Evolutionary conservation across 2,113 vertebrate genomes (phyloP), one percentile per base, ranked within the genome.

Genomic region (Aegithalos caudatus): DNA sequence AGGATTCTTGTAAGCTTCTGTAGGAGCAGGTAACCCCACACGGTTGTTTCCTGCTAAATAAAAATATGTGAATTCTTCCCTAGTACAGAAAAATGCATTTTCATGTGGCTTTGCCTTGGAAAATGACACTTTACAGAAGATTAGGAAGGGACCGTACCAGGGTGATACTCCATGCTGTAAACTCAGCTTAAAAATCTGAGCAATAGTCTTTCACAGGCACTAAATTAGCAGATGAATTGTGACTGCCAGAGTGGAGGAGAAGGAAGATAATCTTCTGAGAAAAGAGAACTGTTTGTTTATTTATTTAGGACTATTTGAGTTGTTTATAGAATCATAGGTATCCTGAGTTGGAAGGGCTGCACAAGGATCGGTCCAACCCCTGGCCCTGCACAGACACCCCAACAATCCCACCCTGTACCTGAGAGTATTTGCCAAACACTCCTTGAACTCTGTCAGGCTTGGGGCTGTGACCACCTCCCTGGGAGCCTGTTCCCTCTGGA

Each of bases 371-470:
- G 17, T 35, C 17, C 11, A 22, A 1, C 17, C 14, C 38, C 29
- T 60, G 38, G 21, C 53, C 16, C 38, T 74, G 60, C 33, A 23
- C 44, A 65, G 77, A 50, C 37, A 38, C 4, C 47, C 16, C 54
- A 76, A 3, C 1, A 72, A 16, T 51, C 51, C 2, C 33, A 67
- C 9, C 53, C 4, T 29, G 20, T 58, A 14, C 45, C 45, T n/a
- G 45, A 51, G 28, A 60, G 16, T 0, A 2, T 60, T 53, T 12
- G 4, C 69, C 61, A 54, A 38, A 47, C 0, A 0, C 16, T 47
- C 3, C n/a, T 18, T 29, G 28, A 74, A 1, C 45, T 73, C 37
- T 67, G 38, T 2, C 61, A n/a, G 29, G 5, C 38, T n/a, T 31
- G 20, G 53, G 2, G 16, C 38, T 47, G 38, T 31, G 53, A 18